Base-by-base conservation (phyloP, 2,113 vertebrate species). In the Glaucomys volans region DNA sequence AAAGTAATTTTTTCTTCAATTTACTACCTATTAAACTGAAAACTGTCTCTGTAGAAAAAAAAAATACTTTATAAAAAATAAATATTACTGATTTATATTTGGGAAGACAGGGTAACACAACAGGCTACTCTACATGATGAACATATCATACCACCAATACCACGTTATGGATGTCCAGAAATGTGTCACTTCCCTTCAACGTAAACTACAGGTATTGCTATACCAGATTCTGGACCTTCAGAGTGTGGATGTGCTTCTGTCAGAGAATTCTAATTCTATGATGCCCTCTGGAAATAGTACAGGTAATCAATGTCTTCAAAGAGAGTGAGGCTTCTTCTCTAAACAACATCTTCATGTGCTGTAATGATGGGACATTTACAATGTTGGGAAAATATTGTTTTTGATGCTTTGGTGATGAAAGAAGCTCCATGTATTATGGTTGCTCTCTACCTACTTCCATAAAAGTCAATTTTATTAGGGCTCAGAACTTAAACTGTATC, bases 1-100 rank as follows among this genome's bases (percentile, higher is more conserved):
- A 67, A 84, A 84, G 17, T 57, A 16, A 11, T 5, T 40, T 91
- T 52, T 69, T 57, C 37, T 93, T 67, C 35, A 57, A 94, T 44
- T 94, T 91, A 42, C 22, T 91, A 50, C 44, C 64, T 94, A 7
- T 54, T 84, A 75, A 18, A 87, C 16, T 84, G 44, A 93, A 88
- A 97, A 57, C 16, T 67, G 24, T 42, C 54, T 86, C 81, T 64
- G 10, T 7, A 59, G 62, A 30, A 32, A 62, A 88, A 86, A 80
- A 66, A 80, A 66, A 28, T 18, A 35, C 35, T 42, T 26, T 35
- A 57, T 66, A 85, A 92, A 37, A 87, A 84, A 82, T 30, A 69
- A 66, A 87, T 59, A 83, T 72, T 28, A 44, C 35, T 79, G 67
- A 72, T 77, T 47, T 85, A 62, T 16, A 95, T 30, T 75, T 62